Base-by-base conservation (phyloP, 2,888 invertebrate genomes). In the Drosophila pseudotalamancana region DNA sequence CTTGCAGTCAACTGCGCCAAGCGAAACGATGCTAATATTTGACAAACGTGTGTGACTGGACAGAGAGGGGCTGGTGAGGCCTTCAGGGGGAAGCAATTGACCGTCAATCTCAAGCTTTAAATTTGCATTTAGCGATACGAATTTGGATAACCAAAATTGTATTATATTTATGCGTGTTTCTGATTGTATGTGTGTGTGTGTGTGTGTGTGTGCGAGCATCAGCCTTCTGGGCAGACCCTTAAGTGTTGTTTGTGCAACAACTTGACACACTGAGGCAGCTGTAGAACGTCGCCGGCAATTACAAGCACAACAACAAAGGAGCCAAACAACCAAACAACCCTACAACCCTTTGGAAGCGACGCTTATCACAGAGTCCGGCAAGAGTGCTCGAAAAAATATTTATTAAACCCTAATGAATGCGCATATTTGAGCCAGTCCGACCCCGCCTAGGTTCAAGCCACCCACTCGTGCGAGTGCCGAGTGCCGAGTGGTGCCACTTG, bases 361-460 rank as follows among this genome's bases (percentile, higher is more conserved):
- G 55, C 61, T 60, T 61, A 62, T 81, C 60, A 65, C 46, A 73
- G 66, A 66, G 64, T 66, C 66, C 56, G 49, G 66, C 46, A 66
- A 80, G 64, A 68, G 73, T 62, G 65, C 69, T 68, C 53, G 56
- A 51, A 65, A 46, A 66, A 77, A 69, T 81, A 85, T 87, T 87
- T 81, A 86, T 87, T 87, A 81, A 87, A 57, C 81, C 72, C 72
- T 88, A 87, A 81, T 87, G 81, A 82, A 81, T 87, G 86, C 76
- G 81, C 81, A 87, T 83, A 81, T 81, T 87, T 86, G 50, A 60
- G 50, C 60, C 75, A 49, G 32, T 25, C 25, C 29, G 12, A 14
- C 43, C 51, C 29, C 51, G 56, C 51, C 51, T 37, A 46, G 54
- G 55, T 54, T 67, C 29, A 46, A 31, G 35, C 21, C 14, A n/a